Evolutionary conservation across 2,888 invertebrate genomes (phyloP), one percentile per base, ranked within the genome.

Genomic region (Netelia inedita): DNA sequence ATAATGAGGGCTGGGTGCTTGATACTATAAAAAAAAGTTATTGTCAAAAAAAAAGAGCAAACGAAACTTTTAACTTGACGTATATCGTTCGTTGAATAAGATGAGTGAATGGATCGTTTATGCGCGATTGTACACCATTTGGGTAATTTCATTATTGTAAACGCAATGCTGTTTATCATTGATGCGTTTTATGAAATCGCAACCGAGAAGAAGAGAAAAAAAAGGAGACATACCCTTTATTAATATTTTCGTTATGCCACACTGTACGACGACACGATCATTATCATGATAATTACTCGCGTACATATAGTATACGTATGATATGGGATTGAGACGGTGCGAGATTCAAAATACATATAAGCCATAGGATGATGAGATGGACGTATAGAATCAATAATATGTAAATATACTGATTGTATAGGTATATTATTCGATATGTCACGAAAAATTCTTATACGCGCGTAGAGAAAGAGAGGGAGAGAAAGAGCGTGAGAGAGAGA

Each of bases 391-490:
- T 55, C 28, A 10, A 19, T 35, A 35, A 35, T 66, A 82, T 82
- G 81, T 66, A 83, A 76, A 87, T 86, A 86, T 72, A 72, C 59
- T 84, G 74, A 79, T 75, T 79, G 80, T 85, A 85, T 85, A 81
- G 71, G 68, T 80, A 74, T 81, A 86, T 76, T 61, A 79, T 46
- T 82, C 53, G 68, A 50, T 75, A 86, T 65, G 59, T 53, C 57
- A 57, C 10, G 16, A 19, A 19, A 66, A 81, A 90, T 90, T 89
- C 91, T 90, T 90, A 88, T 91, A 90, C 88, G 88, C 89, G 89
- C 86, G 88, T 83, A 88, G 85, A 87, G 89, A 83, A 35, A 35
- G 35, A 35, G 35, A 35, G 0, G 6, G 35, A 35, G 35, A 35
- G 35, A 35, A 8, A 35, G 35, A 35, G 35, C 5, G 35, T 6